A percentile compares a stretch with the other conserved stretches of the same genome.
These are phyloP conservation scores for Rhinichthys osculus DNA, from an alignment of 2,797 vertebrate species.

Conservation along the genomic window DNA sequence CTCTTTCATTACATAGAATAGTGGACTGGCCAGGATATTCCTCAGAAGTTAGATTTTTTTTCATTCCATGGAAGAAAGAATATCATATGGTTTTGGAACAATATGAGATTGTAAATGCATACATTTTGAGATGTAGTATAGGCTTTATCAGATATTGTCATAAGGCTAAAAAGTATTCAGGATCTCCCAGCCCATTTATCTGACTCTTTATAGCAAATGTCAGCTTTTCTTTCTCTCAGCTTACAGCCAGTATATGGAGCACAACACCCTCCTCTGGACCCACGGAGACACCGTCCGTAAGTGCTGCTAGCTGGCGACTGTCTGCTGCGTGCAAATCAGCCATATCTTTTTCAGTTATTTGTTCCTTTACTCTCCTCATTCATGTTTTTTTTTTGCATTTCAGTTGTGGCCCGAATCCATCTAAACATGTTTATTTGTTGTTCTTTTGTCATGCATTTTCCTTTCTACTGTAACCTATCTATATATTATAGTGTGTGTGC, in stretches of 20 bases:
- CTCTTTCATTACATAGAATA: not conserved
- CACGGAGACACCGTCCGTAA: conserved; percentile 90
- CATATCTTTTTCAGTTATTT: conserved; percentile 9
- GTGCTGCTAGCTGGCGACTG: conserved; percentile 66
- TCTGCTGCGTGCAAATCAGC: conserved; percentile 42
- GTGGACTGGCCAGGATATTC: not conserved
- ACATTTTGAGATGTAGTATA: not conserved
- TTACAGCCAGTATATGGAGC: conserved; percentile 97
- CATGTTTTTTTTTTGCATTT: not conserved
- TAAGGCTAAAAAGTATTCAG: not conserved
- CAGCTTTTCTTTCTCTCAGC: conserved; percentile 73
- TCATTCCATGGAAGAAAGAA: not conserved
- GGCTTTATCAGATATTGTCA: not conserved
- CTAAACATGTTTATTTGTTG: not conserved
- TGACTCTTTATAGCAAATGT: conserved; percentile 17
- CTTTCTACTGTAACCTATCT: not conserved
- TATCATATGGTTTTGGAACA: not conserved
- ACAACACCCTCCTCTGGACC: conserved; percentile 95
- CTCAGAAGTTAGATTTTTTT: not conserved
- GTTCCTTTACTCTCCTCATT: not conserved
- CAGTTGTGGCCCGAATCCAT: not conserved
- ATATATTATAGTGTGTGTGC: not conserved
- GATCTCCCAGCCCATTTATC: not conserved
- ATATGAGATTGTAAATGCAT: not conserved
- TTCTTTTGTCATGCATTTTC: not conserved